Evolutionary conservation across 1,140 invertebrate species (phyloP).

Genomic region (Vanessa tameamea): DNA sequence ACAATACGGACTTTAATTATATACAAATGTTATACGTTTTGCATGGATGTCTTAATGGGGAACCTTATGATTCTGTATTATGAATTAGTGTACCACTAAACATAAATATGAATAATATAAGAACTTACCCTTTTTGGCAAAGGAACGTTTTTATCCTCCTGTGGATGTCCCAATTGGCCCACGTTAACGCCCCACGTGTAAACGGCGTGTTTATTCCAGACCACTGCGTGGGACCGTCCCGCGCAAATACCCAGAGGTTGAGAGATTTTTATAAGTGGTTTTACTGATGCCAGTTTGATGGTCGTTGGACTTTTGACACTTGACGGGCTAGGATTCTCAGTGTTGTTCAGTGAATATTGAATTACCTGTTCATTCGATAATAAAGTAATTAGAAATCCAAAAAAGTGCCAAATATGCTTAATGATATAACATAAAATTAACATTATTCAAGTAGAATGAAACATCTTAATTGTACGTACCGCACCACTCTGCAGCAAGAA

Average conservation of each 20-base stretch:
- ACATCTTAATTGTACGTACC: constrained; percentile 48
- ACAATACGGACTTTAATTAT: no score
- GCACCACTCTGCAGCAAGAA: constrained; percentile 82
- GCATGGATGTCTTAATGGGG: no score
- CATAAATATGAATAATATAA: background rate
- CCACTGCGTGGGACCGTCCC: constrained; percentile 84
- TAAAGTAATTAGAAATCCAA: background rate
- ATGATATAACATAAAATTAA: no score
- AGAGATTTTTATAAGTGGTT: constrained; percentile 63
- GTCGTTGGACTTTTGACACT: constrained; percentile 49
- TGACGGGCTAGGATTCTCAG: constrained; percentile 58
- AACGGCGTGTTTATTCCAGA: constrained; percentile 81
- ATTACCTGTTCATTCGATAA: constrained; percentile 48
- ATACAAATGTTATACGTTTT: no score
- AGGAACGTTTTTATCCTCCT: constrained; percentile 63
- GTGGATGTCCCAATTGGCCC: constrained; percentile 85
- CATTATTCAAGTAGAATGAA: background rate
- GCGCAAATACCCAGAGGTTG: constrained; percentile 81
- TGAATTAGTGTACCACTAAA: no score
- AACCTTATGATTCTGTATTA: no score
- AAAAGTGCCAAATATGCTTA: no score
- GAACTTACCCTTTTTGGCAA: constrained; percentile 73
- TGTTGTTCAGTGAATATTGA: constrained; percentile 63
- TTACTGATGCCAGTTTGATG: constrained; percentile 54
- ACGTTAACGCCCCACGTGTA: constrained; percentile 87